Evolutionary conservation across 2,113 vertebrate genomes (phyloP).

Genomic region (Peromyscus californicus): DNA sequence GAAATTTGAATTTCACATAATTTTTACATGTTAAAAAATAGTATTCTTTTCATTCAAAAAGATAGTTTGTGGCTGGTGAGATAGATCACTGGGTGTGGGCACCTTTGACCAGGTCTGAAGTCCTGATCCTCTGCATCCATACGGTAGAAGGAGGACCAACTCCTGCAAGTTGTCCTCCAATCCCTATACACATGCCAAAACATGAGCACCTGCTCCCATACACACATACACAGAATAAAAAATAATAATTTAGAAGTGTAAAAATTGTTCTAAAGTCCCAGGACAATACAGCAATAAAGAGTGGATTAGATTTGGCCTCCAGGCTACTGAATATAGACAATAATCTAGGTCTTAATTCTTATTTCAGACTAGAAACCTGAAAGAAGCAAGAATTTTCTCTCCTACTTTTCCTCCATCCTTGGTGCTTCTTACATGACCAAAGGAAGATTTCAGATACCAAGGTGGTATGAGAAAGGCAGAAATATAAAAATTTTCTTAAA

Average conservation of each 20-base stretch:
- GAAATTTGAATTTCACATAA: conserved; percentile 45
- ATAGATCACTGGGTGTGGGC: neutral
- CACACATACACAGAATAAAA: neutral
- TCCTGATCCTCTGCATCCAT: neutral
- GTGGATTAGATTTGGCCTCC: neutral
- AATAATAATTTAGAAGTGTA: neutral
- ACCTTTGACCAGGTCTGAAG: neutral
- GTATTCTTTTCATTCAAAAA: conserved; percentile 8
- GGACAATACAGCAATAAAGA: neutral
- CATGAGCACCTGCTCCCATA: neutral
- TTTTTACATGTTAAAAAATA: conserved; percentile 18
- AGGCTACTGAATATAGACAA: neutral
- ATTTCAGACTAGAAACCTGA: neutral
- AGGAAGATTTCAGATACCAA: neutral
- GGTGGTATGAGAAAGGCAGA: neutral
- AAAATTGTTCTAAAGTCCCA: conserved; percentile 27
- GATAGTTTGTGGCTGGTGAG: neutral
- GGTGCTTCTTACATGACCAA: conserved; percentile 63
- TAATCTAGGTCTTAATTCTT: conserved; percentile 8
- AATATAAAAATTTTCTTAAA: conserved; percentile 46
- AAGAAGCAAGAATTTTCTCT: conserved; percentile 37
- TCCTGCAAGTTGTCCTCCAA: neutral
- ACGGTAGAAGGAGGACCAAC: neutral
- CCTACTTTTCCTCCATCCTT: neutral
- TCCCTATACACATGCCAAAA: too few relatives aligned